Evolutionary conservation across 2,113 vertebrate species (phyloP).

Genomic region (Camelus dromedarius): DNA sequence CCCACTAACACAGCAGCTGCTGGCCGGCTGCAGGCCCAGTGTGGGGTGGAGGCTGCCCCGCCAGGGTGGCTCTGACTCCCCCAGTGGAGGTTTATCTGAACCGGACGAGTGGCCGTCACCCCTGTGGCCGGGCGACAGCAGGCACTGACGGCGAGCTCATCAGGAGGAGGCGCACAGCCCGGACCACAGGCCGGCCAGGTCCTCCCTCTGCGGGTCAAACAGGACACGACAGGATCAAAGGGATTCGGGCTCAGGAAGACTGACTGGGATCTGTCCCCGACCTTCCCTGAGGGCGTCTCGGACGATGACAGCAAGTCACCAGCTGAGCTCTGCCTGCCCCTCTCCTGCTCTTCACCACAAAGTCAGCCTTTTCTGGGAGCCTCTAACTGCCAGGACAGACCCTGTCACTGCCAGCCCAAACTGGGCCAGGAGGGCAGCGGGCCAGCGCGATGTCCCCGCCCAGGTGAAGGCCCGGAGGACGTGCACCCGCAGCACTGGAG

Average conservation of each 20-base stretch:
- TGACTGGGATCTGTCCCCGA: accelerated
- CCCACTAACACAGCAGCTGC: accelerated
- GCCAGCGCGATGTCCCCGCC: accelerated
- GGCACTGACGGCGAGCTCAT: not conserved
- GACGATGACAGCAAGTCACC: not conserved
- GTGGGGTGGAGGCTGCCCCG: not conserved
- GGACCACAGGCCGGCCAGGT: not conserved
- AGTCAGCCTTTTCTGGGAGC: not conserved
- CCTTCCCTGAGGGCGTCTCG: not conserved
- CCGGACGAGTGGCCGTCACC: not conserved
- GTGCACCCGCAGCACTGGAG: accelerated
- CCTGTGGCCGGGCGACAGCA: not conserved
- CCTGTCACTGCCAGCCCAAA: not conserved
- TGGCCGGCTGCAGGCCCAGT: accelerated
- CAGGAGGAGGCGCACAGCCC: not conserved
- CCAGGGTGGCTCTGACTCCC: not conserved
- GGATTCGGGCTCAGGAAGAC: not conserved
- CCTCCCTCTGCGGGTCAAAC: too few relatives aligned
- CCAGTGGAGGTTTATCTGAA: not conserved
- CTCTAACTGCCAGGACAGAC: not conserved
- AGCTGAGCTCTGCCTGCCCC: not conserved
- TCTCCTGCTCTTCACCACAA: not conserved
- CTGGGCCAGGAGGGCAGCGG: not conserved
- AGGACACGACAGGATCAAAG: not conserved
- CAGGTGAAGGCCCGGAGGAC: too few relatives aligned